phyloP scores from a whole-genome alignment of 2,888 invertebrate genomes.

The Lamproptera curius region DNA sequence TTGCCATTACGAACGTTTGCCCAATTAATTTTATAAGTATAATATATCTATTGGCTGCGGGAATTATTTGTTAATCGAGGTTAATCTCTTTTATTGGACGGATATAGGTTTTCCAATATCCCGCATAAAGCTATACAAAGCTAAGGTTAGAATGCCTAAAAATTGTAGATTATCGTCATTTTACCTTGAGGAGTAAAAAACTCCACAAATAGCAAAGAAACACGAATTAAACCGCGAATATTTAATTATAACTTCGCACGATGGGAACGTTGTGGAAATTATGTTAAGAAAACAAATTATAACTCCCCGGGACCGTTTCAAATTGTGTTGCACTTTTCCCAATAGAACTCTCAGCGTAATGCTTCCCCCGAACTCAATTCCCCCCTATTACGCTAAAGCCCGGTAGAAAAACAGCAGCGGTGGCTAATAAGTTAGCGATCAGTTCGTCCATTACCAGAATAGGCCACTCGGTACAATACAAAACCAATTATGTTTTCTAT shows the following conservation, averaged over 20 bases:
- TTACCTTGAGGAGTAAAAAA: too few relatives aligned
- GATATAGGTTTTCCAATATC: too few relatives aligned
- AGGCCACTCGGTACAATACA: constrained; percentile 43
- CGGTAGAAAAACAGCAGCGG: constrained; percentile 17
- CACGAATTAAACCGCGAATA: too few relatives aligned
- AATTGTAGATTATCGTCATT: too few relatives aligned
- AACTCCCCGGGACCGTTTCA: not conserved
- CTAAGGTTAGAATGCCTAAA: too few relatives aligned
- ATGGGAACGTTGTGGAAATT: too few relatives aligned
- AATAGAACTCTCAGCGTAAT: not conserved
- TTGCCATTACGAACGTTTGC: not conserved
- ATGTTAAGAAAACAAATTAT: too few relatives aligned
- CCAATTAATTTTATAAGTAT: constrained; percentile 20
- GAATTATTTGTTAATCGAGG: not conserved
- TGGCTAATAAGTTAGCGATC: constrained; percentile 40
- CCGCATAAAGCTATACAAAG: too few relatives aligned
- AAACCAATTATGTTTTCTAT: constrained; percentile 55
- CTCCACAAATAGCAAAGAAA: too few relatives aligned
- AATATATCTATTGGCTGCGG: constrained; percentile 9
- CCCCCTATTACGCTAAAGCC: constrained; percentile 3
- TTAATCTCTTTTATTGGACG: not conserved
- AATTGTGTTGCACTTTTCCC: constrained; percentile 7
- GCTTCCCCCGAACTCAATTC: constrained; percentile 5
- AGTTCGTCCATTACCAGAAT: constrained; percentile 43
- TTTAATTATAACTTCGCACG: too few relatives aligned